phyloP scores from a whole-genome alignment of 2,113 vertebrate species.

The Actenoides lindsayi region DNA sequence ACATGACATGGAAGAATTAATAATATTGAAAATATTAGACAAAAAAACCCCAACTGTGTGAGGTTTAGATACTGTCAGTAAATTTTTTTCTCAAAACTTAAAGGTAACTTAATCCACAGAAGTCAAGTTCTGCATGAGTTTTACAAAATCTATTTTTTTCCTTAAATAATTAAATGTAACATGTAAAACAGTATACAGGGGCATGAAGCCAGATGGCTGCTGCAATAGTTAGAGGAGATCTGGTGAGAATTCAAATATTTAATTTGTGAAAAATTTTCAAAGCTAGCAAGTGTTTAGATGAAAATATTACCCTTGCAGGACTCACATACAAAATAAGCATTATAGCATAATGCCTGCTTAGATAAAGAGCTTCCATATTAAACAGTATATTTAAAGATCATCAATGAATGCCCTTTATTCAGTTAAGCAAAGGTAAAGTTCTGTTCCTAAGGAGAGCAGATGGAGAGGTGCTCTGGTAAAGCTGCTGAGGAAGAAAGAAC shows the following conservation, averaged over 20 bases:
- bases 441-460: neutral
- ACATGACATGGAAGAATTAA: conserved; percentile 72
- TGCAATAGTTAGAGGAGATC: conserved; percentile 62
- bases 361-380: conserved; percentile 51
- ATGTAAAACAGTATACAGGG: conserved; percentile 18
- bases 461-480: neutral
- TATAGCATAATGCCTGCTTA: conserved; percentile 78
- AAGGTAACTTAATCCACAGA: conserved; percentile 67
- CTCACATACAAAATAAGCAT: conserved; percentile 69
- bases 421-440: conserved; percentile 54
- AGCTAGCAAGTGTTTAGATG: conserved; percentile 61
- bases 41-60: conserved; percentile 46
- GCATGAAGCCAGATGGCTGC: conserved; percentile 69
- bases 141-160: neutral
- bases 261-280: conserved; percentile 67
- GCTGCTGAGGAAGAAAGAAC: conserved; percentile 33
- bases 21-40: conserved; percentile 52
- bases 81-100: conserved; percentile 58
- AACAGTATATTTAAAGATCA: conserved; percentile 63
- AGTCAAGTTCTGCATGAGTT: conserved; percentile 59
- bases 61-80: conserved; percentile 63
- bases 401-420: conserved; percentile 62
- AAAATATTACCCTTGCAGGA: conserved; percentile 54
- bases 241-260: conserved; percentile 58
- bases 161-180: conserved; percentile 73